These are phyloP conservation scores for Arvicanthis niloticus DNA, from an alignment of 2,113 vertebrate genomes.

Conservation along the genomic window DNA sequence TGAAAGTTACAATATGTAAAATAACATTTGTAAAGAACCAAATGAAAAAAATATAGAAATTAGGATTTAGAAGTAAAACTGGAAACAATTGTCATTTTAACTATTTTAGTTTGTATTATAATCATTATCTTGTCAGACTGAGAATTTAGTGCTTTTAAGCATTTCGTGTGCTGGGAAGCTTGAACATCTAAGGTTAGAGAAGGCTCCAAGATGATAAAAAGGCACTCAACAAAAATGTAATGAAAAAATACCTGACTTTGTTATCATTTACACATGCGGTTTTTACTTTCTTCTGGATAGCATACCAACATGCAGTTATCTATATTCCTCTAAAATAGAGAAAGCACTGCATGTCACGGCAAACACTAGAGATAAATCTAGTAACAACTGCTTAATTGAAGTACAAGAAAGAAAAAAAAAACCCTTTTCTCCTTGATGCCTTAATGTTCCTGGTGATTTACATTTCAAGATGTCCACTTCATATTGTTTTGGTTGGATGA, in stretches of 20 bases:
- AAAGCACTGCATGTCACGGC: not conserved
- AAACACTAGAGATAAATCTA: constrained; percentile 26
- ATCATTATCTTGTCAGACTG: constrained; percentile 32
- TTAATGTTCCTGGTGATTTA: constrained; percentile 75
- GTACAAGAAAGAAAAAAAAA: not conserved
- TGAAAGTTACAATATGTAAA: not conserved
- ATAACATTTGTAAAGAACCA: not conserved
- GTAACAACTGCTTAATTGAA: constrained; percentile 36
- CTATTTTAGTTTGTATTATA: constrained; percentile 27
- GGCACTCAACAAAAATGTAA: constrained; percentile 13
- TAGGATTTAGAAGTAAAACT: not conserved
- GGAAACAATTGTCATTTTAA: not conserved
- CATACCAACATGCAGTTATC: not conserved
- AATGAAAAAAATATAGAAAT: constrained; percentile 14
- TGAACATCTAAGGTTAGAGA: not conserved
- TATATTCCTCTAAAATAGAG: not conserved
- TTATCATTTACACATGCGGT: not conserved
- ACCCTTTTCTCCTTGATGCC: constrained; percentile 64
- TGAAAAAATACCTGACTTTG: constrained; percentile 17
- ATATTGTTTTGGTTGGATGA: constrained; percentile 83
- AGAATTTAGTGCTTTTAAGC: not conserved
- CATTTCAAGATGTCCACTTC: constrained; percentile 80
- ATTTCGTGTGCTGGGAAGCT: not conserved
- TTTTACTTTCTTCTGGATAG: constrained; percentile 25
- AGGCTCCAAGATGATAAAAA: constrained; percentile 44